A percentile compares a stretch with the other conserved stretches of the same genome.
Conservation (phyloP, 2,113 vertebrate species). For the Anarhynchus alexandrinus region DNA sequence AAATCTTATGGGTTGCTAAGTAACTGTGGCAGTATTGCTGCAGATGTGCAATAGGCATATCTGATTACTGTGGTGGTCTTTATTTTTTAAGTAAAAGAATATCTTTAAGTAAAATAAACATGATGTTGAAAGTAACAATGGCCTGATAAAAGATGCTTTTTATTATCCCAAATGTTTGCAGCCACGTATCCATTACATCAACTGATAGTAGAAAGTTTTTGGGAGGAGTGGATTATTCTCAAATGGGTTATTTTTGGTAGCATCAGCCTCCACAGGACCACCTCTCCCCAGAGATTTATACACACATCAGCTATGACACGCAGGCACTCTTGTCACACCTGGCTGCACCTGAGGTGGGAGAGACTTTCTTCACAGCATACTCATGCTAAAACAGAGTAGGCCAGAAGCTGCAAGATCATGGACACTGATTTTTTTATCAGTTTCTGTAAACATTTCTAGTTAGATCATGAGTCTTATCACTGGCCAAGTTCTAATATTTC, state of each 20-base stretch:
- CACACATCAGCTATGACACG: neutral
- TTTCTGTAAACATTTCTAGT: neutral
- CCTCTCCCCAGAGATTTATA: neutral
- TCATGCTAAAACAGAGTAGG: neutral
- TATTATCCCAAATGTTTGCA: neutral
- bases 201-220: neutral
- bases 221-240: neutral
- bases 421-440: neutral
- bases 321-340: neutral
- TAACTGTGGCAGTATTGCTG: slow-evolving; percentile 32
- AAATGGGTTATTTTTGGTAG: neutral
- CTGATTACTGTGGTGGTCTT: neutral
- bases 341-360: neutral
- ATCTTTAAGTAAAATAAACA: neutral
- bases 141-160: neutral
- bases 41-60: slow-evolving; percentile 6
- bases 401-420: neutral
- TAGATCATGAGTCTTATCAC: neutral
- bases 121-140: neutral
- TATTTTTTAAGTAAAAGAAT: neutral
- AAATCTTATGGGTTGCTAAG: slow-evolving; percentile 56
- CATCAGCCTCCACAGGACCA: neutral
- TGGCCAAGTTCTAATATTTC: neutral
- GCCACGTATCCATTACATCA: neutral
- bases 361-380: neutral